Evolutionary conservation across 2,888 invertebrate genomes (phyloP), one percentile per base, ranked within the genome.

Genomic region (Zeuzera pyrina): DNA sequence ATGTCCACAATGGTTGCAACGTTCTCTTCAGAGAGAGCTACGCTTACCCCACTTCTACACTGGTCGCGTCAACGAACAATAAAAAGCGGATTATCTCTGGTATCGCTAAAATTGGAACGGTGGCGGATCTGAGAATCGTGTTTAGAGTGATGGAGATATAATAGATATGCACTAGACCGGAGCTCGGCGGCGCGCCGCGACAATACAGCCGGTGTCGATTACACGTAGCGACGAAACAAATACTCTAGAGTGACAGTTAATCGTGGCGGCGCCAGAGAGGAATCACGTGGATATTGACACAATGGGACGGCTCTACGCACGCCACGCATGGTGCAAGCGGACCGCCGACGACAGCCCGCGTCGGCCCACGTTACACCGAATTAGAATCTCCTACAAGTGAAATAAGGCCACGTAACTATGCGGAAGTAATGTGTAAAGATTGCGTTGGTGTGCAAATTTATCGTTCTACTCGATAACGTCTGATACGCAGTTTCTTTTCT

Each of bases 351-450:
- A n/a, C n/a, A n/a, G 28, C 28, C 12, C 6, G 12, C 16, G 29
- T 5, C 19, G 19, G 5, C 67, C 61, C 34, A 25, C 40, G 44
- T 48, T 49, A 24, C 24, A 29, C 32, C 53, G 57, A 79, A 72
- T 72, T 79, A 78, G 79, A 73, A 58, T 59, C 55, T 57, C 61
- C 60, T 64, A 61, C 59, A 56, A 45, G 59, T 63, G 69, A 72
- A 71, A 72, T 67, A 56, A 61, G 53, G 47, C 57, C 52, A 55
- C 58, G 72, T 69, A 61, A 59, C 74, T 68, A 81, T 71, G 81
- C 81, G 81, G 81, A 83, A 78, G 71, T 64, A 58, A 56, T 67
- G 67, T 68, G 65, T 70, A 74, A 77, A 68, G 61, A 64, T 63
- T 58, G 66, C 70, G 71, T 73, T 62, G 66, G 67, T 60, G 71